phyloP scores from a whole-genome alignment of 2,113 vertebrate species.

The Gymnogyps californianus region DNA sequence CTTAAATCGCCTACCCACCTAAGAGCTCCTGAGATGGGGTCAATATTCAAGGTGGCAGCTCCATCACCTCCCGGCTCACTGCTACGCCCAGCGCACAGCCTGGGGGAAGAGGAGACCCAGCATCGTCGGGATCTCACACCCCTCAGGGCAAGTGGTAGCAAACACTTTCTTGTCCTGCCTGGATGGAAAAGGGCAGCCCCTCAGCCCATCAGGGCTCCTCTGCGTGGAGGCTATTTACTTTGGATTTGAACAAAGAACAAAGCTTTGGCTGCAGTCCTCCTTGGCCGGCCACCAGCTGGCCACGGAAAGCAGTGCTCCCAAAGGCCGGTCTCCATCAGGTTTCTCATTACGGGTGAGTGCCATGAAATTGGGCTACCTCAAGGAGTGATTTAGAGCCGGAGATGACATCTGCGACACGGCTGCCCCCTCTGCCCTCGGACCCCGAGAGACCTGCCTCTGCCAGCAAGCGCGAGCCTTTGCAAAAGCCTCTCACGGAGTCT shows the following conservation, averaged over 20 bases:
- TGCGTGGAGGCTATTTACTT: background rate
- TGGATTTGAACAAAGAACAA: slow-evolving; percentile 12
- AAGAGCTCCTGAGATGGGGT: background rate
- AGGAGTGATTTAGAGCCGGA: background rate
- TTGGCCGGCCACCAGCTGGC: background rate
- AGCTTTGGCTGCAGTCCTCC: background rate
- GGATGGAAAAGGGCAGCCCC: background rate
- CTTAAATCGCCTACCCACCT: background rate
- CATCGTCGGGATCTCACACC: rapidly evolving
- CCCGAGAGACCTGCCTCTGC: background rate
- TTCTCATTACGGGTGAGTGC: background rate
- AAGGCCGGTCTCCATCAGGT: background rate
- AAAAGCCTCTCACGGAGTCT: rapidly evolving
- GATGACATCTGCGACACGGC: rapidly evolving
- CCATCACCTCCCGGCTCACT: background rate
- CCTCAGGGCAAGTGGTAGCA: background rate
- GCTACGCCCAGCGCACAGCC: background rate
- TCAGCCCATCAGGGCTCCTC: background rate
- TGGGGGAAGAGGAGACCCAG: background rate
- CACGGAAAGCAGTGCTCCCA: background rate
- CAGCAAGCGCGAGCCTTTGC: background rate
- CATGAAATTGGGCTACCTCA: background rate
- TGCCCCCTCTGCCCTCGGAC: background rate
- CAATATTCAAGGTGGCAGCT: background rate
- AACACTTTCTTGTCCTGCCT: background rate